Percentiles rank a stretch among this genome's conserved stretches.
Evolutionary conservation across 2,888 invertebrate species (phyloP).

Genomic region (Leptopterna dolabrata): DNA sequence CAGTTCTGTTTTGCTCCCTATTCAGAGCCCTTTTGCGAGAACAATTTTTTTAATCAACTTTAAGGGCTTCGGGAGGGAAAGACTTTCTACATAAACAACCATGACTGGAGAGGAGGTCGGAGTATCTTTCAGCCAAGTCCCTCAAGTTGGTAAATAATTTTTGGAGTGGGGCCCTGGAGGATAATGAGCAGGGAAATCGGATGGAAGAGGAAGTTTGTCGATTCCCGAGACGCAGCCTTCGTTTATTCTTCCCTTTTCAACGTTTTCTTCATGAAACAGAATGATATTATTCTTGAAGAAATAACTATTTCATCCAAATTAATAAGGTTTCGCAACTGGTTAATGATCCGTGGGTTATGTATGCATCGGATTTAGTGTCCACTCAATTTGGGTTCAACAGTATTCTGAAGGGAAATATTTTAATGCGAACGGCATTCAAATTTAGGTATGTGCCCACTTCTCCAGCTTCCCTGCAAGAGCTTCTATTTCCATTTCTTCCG

Average conservation of each 20-base stretch:
- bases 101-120: not conserved
- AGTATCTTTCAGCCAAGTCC: constrained; percentile 1
- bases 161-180: not conserved
- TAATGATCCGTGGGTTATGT: not conserved
- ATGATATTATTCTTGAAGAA: not conserved
- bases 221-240: not conserved
- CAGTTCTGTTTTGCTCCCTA: not conserved
- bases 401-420: no score
- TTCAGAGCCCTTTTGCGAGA: constrained; percentile 1
- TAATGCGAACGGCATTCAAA: no score
- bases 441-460: no score
- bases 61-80: not conserved
- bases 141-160: constrained; percentile 9
- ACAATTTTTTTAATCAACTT: constrained; percentile 48
- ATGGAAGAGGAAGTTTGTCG: not conserved
- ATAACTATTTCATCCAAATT: not conserved
- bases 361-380: not conserved
- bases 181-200: constrained; percentile 36
- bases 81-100: not conserved
- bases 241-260: not conserved
- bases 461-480: no score
- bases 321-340: not conserved
- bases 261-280: not conserved
- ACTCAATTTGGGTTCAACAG: no score
- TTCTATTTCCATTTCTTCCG: no score